A percentile compares a stretch with the other conserved stretches of the same genome.
Evolutionary conservation across 2,888 invertebrate genomes (phyloP).

Genomic region (Drosophila bunnanda): DNA sequence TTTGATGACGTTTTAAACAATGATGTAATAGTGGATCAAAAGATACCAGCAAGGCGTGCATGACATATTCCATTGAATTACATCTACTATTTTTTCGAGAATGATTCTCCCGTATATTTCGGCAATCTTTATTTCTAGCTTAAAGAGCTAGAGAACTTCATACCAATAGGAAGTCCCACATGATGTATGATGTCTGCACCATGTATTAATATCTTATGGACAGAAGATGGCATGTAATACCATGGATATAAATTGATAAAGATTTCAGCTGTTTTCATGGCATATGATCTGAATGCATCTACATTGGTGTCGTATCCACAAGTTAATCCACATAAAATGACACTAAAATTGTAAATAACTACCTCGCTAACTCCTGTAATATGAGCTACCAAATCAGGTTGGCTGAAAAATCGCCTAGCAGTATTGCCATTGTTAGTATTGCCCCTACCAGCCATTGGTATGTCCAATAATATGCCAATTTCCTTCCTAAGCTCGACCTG

Average conservation of each 20-base stretch:
- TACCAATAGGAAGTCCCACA: not conserved
- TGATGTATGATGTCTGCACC: not conserved
- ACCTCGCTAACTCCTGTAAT: constrained; percentile 22
- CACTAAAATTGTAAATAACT: constrained; percentile 27
- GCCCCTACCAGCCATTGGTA: constrained; percentile 12
- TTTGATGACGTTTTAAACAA: constrained; percentile 7
- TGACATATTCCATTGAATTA: constrained; percentile 6
- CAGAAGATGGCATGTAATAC: constrained; percentile 7
- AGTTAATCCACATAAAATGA: constrained; percentile 8
- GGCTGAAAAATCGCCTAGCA: no score
- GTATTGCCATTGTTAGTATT: constrained; percentile 37
- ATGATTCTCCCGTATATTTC: not conserved
- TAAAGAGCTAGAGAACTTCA: no score
- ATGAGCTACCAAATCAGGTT: constrained; percentile 20
- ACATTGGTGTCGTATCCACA: constrained; percentile 25
- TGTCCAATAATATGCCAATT: not conserved
- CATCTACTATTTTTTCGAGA: not conserved
- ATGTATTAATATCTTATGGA: no score
- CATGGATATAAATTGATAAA: constrained; percentile 32
- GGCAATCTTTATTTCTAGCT: no score
- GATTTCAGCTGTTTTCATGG: constrained; percentile 16
- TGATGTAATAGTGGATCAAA: constrained; percentile 5
- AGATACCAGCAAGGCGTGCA: constrained; percentile 9
- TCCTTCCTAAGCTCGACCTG: not conserved
- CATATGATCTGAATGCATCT: constrained; percentile 21